A percentile compares a stretch with the other conserved stretches of the same genome.
Conservation (phyloP, 2,888 invertebrate genomes). For the Synanthedon myopaeformis region DNA sequence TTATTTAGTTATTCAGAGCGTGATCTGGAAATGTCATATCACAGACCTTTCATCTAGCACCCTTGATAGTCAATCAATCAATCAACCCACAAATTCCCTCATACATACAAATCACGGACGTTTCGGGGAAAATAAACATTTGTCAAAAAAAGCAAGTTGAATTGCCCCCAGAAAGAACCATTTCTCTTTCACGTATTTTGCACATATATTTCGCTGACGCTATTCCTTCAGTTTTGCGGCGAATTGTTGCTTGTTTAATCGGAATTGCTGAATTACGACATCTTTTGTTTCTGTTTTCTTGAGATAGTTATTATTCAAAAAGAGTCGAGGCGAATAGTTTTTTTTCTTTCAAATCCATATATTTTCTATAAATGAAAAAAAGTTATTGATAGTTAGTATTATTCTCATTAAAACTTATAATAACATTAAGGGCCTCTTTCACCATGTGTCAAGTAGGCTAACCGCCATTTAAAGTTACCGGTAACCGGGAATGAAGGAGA, state of each 20-base stretch:
- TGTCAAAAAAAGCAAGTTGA: slow-evolving; percentile 7
- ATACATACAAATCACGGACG: slow-evolving; percentile 22
- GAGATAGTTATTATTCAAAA: too few species aligned
- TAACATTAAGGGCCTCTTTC: too few species aligned
- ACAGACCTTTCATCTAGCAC: neutral
- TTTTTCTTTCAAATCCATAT: too few species aligned
- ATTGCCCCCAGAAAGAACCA: slow-evolving; percentile 6
- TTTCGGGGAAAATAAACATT: slow-evolving; percentile 6
- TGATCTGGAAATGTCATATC: neutral
- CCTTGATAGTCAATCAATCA: slow-evolving; percentile 10
- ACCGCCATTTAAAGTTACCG: too few species aligned
- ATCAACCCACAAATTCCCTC: slow-evolving; percentile 7
- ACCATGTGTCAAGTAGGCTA: too few species aligned
- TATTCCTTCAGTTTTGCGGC: neutral
- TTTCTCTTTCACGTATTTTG: slow-evolving; percentile 6
- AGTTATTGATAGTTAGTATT: too few species aligned
- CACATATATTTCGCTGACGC: neutral
- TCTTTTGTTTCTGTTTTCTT: too few species aligned
- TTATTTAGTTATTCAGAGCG: too few species aligned
- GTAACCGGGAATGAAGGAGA: too few species aligned
- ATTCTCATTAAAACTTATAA: too few species aligned
- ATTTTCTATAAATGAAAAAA: too few species aligned
- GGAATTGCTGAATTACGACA: neutral
- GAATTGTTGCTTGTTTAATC: neutral
- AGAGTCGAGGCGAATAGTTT: too few species aligned